Conservation (phyloP, 2,797 vertebrate genomes). For the Tenualosa ilisha region DNA sequence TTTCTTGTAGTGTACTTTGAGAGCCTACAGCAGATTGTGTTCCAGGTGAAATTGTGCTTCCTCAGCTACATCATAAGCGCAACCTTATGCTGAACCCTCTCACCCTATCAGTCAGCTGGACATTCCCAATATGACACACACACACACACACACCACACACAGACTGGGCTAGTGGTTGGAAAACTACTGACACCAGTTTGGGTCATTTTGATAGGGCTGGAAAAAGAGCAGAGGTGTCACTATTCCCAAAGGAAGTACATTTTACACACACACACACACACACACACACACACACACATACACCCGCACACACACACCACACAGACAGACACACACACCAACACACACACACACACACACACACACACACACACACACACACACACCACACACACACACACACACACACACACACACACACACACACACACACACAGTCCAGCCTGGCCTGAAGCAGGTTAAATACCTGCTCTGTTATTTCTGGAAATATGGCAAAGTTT, state of each 20-base stretch:
- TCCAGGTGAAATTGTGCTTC: conserved; percentile 34
- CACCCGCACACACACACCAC: too few species aligned
- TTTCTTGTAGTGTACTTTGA: neutral
- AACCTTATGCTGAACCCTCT: conserved; percentile 82
- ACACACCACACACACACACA: neutral
- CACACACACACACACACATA: too few species aligned
- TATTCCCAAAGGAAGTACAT: conserved; percentile 37
- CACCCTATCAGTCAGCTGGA: conserved; percentile 68
- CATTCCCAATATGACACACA: conserved; percentile 55
- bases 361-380: neutral
- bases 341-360: too few species aligned
- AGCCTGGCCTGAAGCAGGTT: conserved; percentile 65
- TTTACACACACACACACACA: too few species aligned
- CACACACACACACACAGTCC: conserved; percentile 8
- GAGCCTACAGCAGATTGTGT: neutral
- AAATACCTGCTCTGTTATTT: conserved; percentile 71
- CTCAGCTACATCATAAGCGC: conserved; percentile 56
- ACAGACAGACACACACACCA: too few species aligned
- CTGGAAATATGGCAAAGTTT: conserved; percentile 66
- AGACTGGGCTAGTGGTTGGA: conserved; percentile 33
- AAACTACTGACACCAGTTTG: conserved; percentile 68
- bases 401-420: neutral
- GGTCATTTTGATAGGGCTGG: conserved; percentile 68
- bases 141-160: too few species aligned
- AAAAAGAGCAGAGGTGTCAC: conserved; percentile 77